These are phyloP conservation scores for Podarcis siculus DNA, from an alignment of 2,797 vertebrate species.

Conservation along the genomic window DNA sequence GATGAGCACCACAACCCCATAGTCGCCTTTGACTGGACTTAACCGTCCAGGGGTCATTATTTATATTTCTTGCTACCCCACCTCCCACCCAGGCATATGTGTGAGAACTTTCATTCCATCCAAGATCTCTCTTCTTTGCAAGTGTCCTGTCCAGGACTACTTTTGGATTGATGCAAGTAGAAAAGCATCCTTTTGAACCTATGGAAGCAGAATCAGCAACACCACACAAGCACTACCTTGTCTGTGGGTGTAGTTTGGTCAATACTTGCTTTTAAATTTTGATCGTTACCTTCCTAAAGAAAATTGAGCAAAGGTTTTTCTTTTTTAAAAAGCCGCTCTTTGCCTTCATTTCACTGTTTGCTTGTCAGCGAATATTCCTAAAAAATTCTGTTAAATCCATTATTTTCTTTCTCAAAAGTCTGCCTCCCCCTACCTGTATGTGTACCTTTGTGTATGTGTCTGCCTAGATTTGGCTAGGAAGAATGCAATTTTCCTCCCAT, in stretches of 20 bases:
- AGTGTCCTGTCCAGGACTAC: background rate
- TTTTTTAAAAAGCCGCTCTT: background rate
- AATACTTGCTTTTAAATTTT: background rate
- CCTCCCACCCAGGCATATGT: background rate
- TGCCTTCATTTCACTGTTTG: background rate
- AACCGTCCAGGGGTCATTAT: too few species aligned
- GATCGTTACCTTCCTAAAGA: too few species aligned
- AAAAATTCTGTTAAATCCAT: background rate
- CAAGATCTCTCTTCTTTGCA: slow-evolving; percentile 1
- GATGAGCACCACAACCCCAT: too few species aligned
- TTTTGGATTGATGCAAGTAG: background rate
- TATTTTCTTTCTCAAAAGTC: background rate
- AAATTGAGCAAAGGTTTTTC: background rate
- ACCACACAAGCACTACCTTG: background rate
- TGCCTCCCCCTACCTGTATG: background rate
- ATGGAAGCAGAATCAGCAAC: background rate
- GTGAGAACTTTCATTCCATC: background rate
- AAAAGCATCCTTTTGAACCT: background rate
- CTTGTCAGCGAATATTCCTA: background rate
- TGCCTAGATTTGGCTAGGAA: background rate
- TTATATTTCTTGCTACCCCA: slow-evolving; percentile 2
- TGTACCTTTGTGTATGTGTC: background rate
- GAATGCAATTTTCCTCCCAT: background rate
- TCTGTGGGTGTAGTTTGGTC: background rate
- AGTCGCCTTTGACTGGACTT: too few species aligned